Evolutionary conservation across 2,888 invertebrate genomes (phyloP), one percentile per base, ranked within the genome.

Genomic region (Vanessa cardui): DNA sequence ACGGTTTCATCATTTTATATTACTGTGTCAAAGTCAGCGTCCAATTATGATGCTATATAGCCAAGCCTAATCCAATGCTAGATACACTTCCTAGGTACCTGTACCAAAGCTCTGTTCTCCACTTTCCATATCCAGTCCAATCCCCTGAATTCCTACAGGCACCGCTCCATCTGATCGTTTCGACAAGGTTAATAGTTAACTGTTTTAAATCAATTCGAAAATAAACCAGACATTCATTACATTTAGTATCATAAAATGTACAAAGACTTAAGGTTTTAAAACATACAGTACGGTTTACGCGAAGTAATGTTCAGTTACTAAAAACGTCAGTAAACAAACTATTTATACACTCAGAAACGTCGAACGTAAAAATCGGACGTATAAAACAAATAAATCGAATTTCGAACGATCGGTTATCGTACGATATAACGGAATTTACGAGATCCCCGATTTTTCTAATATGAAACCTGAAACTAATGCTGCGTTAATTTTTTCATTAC

Each of bases 381-480:
- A 70, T 68, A 67, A 68, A 72, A 70, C 68, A 65, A 65, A 72
- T 72, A 70, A 72, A 72, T 72, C 72, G 69, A 64, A 71, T 69
- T 45, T 60, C 26, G 26, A 26, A 26, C 26, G 26, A 26, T 39
- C 39, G 39, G 26, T 26, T 5, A 39, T 39, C 39, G 39, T 39
- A 3, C 39, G 39, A 39, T 69, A 62, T 62, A 69, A 54, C 31
- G 7, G 18, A 39, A 67, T 69, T 69, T 69, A 71, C 62, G 64
- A 66, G 62, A 64, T 67, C 60, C 44, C 50, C 59, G 64, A 54
- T 20, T 31, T 33, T 64, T 21, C 62, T 67, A 60, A 66, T 67
- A 67, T 62, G 66, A 64, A 61, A 59, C 62, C 66, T 60, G 56
- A 66, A 69, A 58, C 60, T 62, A 58, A 58, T 45, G n/a, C n/a